Evolutionary conservation across 2,113 vertebrate species (phyloP).

Genomic region (Hyla sarda): DNA sequence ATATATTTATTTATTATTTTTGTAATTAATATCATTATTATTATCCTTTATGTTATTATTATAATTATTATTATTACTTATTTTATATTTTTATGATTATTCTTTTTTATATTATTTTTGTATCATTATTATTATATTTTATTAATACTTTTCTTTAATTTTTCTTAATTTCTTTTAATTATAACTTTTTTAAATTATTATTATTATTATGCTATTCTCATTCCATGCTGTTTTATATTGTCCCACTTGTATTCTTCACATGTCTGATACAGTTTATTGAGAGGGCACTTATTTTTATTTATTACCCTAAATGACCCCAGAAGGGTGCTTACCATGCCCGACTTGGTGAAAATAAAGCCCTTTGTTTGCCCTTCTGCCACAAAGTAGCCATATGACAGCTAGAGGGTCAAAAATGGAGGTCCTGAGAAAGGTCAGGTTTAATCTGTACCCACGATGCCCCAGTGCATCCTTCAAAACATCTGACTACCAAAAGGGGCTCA

Average conservation of each 20-base stretch:
- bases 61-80: no score
- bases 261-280: background rate
- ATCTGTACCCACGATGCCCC: constrained; percentile 73
- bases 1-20: no score
- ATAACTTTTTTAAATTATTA: background rate
- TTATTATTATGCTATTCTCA: background rate
- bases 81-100: no score
- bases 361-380: constrained; percentile 60
- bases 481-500: constrained; percentile 87
- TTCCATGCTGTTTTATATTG: background rate
- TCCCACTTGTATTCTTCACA: no score
- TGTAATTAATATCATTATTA: no score
- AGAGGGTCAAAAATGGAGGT: constrained; percentile 76
- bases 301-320: constrained; percentile 51
- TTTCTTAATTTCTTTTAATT: no score
- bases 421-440: constrained; percentile 81
- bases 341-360: background rate
- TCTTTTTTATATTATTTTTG: no score
- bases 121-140: no score
- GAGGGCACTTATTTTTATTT: background rate
- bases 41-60: no score
- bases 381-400: constrained; percentile 70
- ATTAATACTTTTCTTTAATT: no score
- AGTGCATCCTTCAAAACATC: constrained; percentile 74
- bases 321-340: constrained; percentile 4